phyloP scores from a whole-genome alignment of 2,888 invertebrate species.

The Rambutsinella grinnellia region DNA sequence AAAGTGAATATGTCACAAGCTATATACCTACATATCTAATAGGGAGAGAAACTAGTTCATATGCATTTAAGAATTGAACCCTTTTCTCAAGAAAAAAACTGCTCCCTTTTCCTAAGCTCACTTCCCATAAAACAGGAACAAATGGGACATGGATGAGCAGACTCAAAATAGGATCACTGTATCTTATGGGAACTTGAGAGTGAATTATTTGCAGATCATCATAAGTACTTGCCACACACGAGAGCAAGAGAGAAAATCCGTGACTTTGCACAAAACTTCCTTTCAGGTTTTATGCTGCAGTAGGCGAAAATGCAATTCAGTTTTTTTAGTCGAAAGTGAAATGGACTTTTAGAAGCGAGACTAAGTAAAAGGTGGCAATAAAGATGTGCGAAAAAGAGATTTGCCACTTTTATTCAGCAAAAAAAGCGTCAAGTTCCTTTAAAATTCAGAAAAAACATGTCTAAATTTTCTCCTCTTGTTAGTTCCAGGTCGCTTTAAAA shows the following conservation, averaged over 20 bases:
- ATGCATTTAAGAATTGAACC: no score
- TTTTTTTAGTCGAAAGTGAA: slow-evolving; percentile 4
- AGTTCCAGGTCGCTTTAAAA: no score
- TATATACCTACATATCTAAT: no score
- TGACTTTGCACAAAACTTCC: background rate
- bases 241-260: background rate
- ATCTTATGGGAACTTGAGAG: slow-evolving; percentile 8
- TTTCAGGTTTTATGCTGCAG: background rate
- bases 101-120: no score
- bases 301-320: slow-evolving; percentile 5
- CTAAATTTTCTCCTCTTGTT: no score
- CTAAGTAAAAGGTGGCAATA: background rate
- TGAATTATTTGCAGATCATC: slow-evolving; percentile 4
- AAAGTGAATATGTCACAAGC: no score
- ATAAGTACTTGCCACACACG: slow-evolving; percentile 1
- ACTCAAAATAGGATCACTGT: background rate
- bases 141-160: slow-evolving; percentile 18
- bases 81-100: no score
- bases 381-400: background rate
- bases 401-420: background rate
- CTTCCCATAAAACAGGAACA: slow-evolving; percentile 16
- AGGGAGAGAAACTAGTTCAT: no score
- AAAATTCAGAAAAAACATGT: no score
- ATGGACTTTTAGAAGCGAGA: background rate
- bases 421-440: background rate